Conservation (phyloP, 2,113 vertebrate genomes). For the Oreotragus oreotragus region DNA sequence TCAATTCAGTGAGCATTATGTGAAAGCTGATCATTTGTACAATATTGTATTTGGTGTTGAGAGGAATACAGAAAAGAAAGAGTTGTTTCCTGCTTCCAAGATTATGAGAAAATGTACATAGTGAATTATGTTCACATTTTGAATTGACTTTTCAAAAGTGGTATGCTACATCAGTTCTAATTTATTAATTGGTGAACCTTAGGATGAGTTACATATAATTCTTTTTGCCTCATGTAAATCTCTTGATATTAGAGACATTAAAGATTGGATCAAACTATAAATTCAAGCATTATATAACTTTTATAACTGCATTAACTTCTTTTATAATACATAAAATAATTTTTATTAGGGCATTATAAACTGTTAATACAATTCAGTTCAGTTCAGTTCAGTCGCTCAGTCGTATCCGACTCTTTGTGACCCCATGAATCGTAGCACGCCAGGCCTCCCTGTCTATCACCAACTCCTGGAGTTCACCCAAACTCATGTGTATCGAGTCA, state of each 20-base stretch:
- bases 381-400: too few species aligned
- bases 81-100: background rate
- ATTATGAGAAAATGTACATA: conserved; percentile 15
- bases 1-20: background rate
- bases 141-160: conserved; percentile 5
- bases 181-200: background rate
- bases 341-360: background rate
- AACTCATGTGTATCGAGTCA: too few species aligned
- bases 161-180: conserved; percentile 7
- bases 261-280: background rate
- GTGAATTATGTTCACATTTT: conserved; percentile 14
- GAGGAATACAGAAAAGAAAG: background rate
- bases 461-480: too few species aligned
- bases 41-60: background rate
- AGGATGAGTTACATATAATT: background rate
- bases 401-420: too few species aligned
- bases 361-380: background rate
- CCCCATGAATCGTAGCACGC: too few species aligned
- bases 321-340: background rate
- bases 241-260: conserved; percentile 12
- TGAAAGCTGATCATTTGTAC: background rate
- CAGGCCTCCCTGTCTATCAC: too few species aligned
- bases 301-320: background rate
- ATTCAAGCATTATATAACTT: background rate
- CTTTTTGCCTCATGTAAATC: background rate